Base-by-base conservation (phyloP, 1,140 invertebrate genomes). In the Drosophila sucinea region DNA sequence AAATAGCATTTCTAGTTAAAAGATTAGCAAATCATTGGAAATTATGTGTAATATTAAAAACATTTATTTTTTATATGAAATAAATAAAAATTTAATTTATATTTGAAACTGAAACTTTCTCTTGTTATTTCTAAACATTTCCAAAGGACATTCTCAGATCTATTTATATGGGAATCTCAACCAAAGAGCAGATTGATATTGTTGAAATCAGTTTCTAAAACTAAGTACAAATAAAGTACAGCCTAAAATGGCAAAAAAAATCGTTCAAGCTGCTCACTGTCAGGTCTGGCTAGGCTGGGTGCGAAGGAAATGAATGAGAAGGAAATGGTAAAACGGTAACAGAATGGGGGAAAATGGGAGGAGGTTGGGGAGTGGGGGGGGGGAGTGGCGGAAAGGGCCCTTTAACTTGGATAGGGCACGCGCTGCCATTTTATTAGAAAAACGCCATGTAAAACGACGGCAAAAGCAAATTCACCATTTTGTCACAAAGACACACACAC, bases 401-500 rank as follows among this genome's bases (percentile, higher is more conserved):
- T 38, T 57, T 60, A 30, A 44, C 58, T 56, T 57, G 56, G 77
- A 30, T 38, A 65, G 64, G 65, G 67, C 77, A 77, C 67, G 58
- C 70, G 84, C 84, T 87, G 84, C 84, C 84, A 87, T 87, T 87
- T 87, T 89, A 89, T 89, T 87, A 89, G 84, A 80, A 75, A 51
- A 80, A 80, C 77, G 84, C 84, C 80, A 89, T 87, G 84, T 87
- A 89, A 89, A 79, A 61, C 64, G 73, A 57, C 61, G 61, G 63
- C 54, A 41, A 66, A 35, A 74, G 77, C 73, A 75, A 89, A 80
- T 89, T 89, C 84, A 87, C 84, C 84, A 87, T 87, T 87, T 87
- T 87, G 84, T 87, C 84, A 78, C 82, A 60, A 71, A 65, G 51
- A 47, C 62, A 78, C 57, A 64, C 35, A 55, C 66, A 62, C 41